phyloP scores from a whole-genome alignment of 2,797 vertebrate species.

The Halcyon chelicuti region DNA sequence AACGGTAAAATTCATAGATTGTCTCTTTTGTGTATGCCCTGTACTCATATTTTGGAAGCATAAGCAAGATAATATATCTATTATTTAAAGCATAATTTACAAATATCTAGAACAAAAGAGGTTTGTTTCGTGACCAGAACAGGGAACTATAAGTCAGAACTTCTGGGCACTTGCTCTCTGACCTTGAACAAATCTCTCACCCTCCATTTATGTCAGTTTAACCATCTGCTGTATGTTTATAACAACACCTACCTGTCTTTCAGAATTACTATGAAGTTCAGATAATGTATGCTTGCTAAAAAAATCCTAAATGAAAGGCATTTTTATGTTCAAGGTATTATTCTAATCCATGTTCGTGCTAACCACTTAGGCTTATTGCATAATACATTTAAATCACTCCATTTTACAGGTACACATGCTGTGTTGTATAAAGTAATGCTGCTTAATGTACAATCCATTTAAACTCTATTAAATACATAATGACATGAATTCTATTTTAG shows the following conservation, averaged over 20 bases:
- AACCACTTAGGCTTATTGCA: not conserved
- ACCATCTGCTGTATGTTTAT: conserved; percentile 56
- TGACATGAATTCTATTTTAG: not conserved
- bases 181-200: conserved; percentile 53
- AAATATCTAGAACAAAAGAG: conserved; percentile 33
- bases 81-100: not conserved
- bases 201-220: conserved; percentile 36
- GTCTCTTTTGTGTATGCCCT: not conserved
- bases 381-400: not conserved
- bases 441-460: conserved; percentile 11
- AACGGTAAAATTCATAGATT: not conserved
- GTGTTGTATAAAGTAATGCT: not conserved
- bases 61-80: not conserved
- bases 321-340: not conserved
- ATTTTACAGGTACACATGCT: not conserved
- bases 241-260: conserved; percentile 47
- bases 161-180: conserved; percentile 62
- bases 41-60: not conserved
- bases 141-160: not conserved
- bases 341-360: not conserved
- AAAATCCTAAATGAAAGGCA: not conserved
- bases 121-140: conserved; percentile 36
- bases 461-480: conserved; percentile 4
- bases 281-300: not conserved
- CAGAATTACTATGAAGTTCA: conserved; percentile 36